phyloP scores from a whole-genome alignment of 2,113 vertebrate species.

The Protobothrops flavoviridis region DNA sequence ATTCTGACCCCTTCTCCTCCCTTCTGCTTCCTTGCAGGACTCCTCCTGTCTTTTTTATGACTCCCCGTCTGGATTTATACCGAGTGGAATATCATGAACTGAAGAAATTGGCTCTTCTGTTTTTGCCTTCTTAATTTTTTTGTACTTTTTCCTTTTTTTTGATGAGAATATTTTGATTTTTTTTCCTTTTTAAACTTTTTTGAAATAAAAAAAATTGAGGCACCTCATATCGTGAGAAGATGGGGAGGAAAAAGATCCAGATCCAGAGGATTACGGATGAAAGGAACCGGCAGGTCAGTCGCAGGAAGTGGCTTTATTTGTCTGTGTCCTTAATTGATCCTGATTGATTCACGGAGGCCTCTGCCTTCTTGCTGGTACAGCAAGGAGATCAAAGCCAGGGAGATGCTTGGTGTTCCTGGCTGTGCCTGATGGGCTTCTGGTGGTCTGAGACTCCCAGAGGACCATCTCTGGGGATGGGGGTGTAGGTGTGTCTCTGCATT shows the following conservation, averaged over 20 bases:
- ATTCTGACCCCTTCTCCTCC: not conserved
- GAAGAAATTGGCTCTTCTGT: slow-evolving; percentile 31
- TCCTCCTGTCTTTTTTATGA: slow-evolving; percentile 18
- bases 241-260: slow-evolving; percentile 99
- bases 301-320: rapidly evolving
- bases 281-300: slow-evolving; percentile 91
- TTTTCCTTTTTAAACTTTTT: slow-evolving; percentile 16
- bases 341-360: not conserved
- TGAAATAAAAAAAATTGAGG: not conserved
- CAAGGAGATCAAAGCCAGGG: not conserved
- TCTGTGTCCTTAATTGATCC: not conserved
- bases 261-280: slow-evolving; percentile 98
- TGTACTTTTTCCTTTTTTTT: not conserved
- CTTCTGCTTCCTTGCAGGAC: not conserved
- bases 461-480: not conserved
- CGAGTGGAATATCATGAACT: slow-evolving; percentile 70
- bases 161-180: slow-evolving; percentile 64
- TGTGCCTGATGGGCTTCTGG: not conserved
- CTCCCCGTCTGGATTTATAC: slow-evolving; percentile 31
- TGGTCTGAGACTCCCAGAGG: not conserved
- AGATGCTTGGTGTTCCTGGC: not conserved
- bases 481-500: not conserved
- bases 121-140: not conserved
- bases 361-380: not conserved
- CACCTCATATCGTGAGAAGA: slow-evolving; percentile 69